Conservation (phyloP, 2,113 vertebrate genomes). For the Urocolius indicus region DNA sequence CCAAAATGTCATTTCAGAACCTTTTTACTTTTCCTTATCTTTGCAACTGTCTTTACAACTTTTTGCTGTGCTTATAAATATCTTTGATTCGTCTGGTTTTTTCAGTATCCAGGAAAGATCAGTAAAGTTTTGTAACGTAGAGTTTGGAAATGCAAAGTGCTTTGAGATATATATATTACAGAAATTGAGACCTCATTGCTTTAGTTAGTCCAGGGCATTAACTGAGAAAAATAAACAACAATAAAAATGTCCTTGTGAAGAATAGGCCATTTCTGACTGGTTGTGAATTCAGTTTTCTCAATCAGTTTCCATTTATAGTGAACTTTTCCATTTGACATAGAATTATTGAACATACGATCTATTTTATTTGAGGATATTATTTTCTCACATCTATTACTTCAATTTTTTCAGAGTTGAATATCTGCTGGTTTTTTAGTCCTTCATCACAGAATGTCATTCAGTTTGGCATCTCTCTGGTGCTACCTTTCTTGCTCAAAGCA, state of each 20-base stretch:
- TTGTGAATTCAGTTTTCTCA: not conserved
- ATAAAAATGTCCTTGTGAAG: not conserved
- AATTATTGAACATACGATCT: not conserved
- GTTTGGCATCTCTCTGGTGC: not conserved
- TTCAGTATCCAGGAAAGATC: not conserved
- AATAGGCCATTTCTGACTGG: not conserved
- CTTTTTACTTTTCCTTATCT: not conserved
- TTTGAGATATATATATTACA: not conserved
- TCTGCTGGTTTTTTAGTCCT: not conserved
- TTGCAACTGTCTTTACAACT: not conserved
- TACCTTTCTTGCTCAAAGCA: not conserved
- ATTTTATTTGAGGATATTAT: not conserved
- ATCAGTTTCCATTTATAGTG: not conserved
- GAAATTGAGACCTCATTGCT: too few species aligned
- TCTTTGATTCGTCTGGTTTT: not conserved
- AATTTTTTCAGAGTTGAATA: not conserved
- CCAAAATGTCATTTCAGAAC: not conserved
- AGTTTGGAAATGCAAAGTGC: not conserved
- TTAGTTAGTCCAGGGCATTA: not conserved
- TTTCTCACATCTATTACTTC: not conserved
- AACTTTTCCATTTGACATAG: not conserved
- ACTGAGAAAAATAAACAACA: not conserved
- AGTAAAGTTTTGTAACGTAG: not conserved
- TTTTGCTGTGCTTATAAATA: not conserved
- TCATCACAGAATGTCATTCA: not conserved